Evolutionary conservation across 2,888 invertebrate genomes (phyloP).

Genomic region (Alcis repandata): DNA sequence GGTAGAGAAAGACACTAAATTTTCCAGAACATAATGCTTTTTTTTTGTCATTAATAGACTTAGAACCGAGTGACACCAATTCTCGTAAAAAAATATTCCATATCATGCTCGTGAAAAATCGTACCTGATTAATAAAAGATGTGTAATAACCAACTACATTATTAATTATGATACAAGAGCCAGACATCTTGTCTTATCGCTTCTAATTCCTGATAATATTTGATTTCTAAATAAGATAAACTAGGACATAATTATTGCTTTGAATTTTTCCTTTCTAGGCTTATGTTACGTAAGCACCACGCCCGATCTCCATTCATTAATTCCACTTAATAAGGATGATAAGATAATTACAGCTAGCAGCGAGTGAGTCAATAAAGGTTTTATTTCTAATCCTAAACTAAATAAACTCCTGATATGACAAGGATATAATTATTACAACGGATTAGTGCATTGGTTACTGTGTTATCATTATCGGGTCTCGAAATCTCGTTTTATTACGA

Average conservation of each 20-base stretch:
- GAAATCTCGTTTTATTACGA: conserved; percentile 27
- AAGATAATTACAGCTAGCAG: conserved; percentile 9
- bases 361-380: background rate
- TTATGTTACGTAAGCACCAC: background rate
- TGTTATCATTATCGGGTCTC: conserved; percentile 9
- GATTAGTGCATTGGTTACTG: conserved; percentile 10
- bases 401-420: conserved; percentile 14
- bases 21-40: background rate
- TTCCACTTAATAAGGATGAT: conserved; percentile 11
- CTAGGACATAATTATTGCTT: background rate
- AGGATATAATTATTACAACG: conserved; percentile 1
- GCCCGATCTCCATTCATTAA: background rate
- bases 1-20: background rate
- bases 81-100: background rate
- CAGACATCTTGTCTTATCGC: background rate
- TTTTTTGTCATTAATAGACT: too few relatives aligned
- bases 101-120: background rate
- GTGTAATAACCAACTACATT: background rate
- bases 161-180: background rate
- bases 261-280: background rate
- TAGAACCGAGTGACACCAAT: background rate
- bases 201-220: background rate
- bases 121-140: background rate
- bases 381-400: conserved; percentile 10
- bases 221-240: background rate